phyloP scores from a whole-genome alignment of 2,888 invertebrate genomes.

The Lycocerus yunnanus region DNA sequence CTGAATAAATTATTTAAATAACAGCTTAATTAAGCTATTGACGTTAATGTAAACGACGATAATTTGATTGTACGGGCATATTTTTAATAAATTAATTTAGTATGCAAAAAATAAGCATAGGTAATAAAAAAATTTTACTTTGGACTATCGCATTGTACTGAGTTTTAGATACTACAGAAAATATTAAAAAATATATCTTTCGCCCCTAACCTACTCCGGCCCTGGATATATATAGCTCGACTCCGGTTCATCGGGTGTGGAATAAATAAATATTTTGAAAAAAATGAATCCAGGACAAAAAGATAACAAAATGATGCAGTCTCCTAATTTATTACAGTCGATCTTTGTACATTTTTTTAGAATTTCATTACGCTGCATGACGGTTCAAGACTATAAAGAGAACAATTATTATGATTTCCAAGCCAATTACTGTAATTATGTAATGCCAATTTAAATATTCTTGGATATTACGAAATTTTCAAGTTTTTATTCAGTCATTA shows the following conservation, averaged over 20 bases:
- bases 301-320: too few relatives aligned
- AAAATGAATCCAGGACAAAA: too few relatives aligned
- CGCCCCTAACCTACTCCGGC: too few relatives aligned
- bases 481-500: background rate
- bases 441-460: background rate
- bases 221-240: too few relatives aligned
- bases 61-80: background rate
- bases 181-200: too few relatives aligned
- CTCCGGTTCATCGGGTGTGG: too few relatives aligned
- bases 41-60: background rate
- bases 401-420: background rate
- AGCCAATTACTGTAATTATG: background rate
- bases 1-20: background rate
- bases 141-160: too few relatives aligned
- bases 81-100: background rate
- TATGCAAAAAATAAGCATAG: background rate
- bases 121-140: background rate
- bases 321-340: too few relatives aligned
- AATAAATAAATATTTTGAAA: too few relatives aligned
- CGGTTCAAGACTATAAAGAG: background rate
- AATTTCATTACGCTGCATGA: too few relatives aligned
- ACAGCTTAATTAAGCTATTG: background rate
- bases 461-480: background rate
- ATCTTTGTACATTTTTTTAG: too few relatives aligned
- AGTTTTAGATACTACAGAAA: background rate